Base-by-base conservation (phyloP, 64 coral and sea anemone genomes). In the Acropora tenuis region DNA sequence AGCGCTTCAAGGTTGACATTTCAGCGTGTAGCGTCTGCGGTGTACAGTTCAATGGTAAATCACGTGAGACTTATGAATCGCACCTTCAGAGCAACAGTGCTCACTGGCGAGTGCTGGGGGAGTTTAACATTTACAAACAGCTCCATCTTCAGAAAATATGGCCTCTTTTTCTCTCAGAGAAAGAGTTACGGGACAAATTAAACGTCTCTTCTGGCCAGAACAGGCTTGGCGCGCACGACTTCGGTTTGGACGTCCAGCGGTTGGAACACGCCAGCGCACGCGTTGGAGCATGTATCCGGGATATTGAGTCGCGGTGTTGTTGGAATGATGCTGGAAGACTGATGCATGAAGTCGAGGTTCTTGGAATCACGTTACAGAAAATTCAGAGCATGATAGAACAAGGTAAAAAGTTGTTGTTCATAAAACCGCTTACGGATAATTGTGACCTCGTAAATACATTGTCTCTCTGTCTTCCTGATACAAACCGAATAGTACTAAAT, bases 201-300 rank as follows among this genome's bases (percentile, higher is more conserved):
- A 79, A 92, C 50, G 43, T 80, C 48, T 77, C 76, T n/a, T 74
- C 73, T 7, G 71, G 74, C 19, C 90, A 77, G 79, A 52, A 40
- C 7, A 84, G 69, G 47, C 15, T 84, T 20, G 75, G 83, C 13
- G 85, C 90, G 20, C 80, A 92, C 41, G 80, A 92, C 6, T 86
- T 92, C n/a, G 90, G 90, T 45, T 55, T 92, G 15, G 90, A 92
- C 65, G 44, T 92, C 17, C 90, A 92, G 57, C 90, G 90, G 53
- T 43, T 92, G 69, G 90, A 92, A 6, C 53, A 92, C 43, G 80
- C 61, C 8, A 43, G 80, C 41, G 80, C 90, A 75, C 90, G 90
- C 50, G 60, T 92, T 7, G 73, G 90, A 55, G 80, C 65, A 3
- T 73, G 80, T 41, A 86, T 84, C 6, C 90, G 80, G 17, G 90